Conservation (phyloP, 2,113 vertebrate genomes). For the Tursiops truncatus region DNA sequence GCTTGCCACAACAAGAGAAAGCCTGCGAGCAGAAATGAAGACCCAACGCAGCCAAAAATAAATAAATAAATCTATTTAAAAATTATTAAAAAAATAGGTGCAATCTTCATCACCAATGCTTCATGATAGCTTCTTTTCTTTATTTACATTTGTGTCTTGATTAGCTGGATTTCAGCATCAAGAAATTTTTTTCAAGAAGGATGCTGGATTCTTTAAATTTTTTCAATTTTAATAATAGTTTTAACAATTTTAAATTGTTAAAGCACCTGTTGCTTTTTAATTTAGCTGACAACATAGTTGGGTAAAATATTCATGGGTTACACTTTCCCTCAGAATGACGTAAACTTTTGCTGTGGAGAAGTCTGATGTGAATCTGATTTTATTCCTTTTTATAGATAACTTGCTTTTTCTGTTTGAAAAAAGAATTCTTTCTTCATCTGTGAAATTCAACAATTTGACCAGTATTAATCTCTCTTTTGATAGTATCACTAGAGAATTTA, state of each 20-base stretch:
- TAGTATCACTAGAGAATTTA: constrained; percentile 4
- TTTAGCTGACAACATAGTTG: neutral
- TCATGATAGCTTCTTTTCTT: neutral
- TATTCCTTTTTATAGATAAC: neutral
- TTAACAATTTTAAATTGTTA: neutral
- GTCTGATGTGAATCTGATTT: neutral
- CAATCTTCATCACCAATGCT: neutral
- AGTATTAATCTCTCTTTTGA: constrained; percentile 14
- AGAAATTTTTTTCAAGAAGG: neutral
- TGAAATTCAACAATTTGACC: neutral
- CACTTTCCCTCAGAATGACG: neutral
- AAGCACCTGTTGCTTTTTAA: neutral
- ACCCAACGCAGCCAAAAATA: too few relatives aligned
- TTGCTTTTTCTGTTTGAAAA: neutral
- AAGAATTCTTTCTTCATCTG: neutral
- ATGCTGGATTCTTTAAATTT: neutral
- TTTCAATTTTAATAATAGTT: neutral
- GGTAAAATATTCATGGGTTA: neutral
- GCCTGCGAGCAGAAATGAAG: too few relatives aligned
- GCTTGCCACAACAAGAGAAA: too few relatives aligned
- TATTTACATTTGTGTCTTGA: neutral
- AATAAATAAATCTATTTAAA: too few relatives aligned
- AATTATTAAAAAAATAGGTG: neutral
- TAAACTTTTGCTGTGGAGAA: neutral
- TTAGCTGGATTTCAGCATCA: neutral